A percentile compares a stretch with the other conserved stretches of the same genome.
These are phyloP conservation scores for Thunnus albacares DNA, from an alignment of 2,797 vertebrate species.

Conservation along the genomic window DNA sequence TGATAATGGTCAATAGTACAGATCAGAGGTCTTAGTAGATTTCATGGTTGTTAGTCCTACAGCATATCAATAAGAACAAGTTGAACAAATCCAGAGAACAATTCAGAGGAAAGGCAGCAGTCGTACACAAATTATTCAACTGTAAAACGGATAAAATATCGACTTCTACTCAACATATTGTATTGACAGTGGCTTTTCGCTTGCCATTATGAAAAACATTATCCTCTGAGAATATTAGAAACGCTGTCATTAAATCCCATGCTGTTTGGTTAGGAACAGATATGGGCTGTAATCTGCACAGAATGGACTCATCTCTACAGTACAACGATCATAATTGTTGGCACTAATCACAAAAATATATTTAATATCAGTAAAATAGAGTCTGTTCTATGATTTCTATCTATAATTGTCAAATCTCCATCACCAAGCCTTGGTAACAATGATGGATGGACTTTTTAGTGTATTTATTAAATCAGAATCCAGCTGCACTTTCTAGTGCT, in stretches of 20 bases:
- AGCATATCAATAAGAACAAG: slow-evolving; percentile 81
- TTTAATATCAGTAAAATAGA: slow-evolving; percentile 54
- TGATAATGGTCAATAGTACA: slow-evolving; percentile 86
- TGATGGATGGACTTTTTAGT: neutral
- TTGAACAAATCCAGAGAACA: slow-evolving; percentile 77
- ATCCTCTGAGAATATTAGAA: slow-evolving; percentile 64
- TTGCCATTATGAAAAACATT: slow-evolving; percentile 58
- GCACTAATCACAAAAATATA: slow-evolving; percentile 36
- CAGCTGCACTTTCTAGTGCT: slow-evolving; percentile 7
- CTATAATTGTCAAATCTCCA: slow-evolving; percentile 32
- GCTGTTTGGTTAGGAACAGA: slow-evolving; percentile 60
- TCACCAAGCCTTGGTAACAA: slow-evolving; percentile 8
- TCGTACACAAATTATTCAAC: slow-evolving; percentile 68
- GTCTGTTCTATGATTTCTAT: slow-evolving; percentile 30
- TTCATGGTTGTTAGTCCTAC: slow-evolving; percentile 80
- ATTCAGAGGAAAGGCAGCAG: slow-evolving; percentile 65
- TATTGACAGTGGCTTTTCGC: slow-evolving; percentile 46
- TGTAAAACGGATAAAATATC: slow-evolving; percentile 49
- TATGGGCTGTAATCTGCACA: slow-evolving; percentile 63
- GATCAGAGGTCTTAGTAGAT: slow-evolving; percentile 83
- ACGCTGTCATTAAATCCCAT: slow-evolving; percentile 70
- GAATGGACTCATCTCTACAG: slow-evolving; percentile 54
- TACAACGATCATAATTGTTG: slow-evolving; percentile 47
- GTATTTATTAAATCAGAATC: slow-evolving; percentile 26
- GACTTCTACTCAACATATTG: slow-evolving; percentile 49